Evolutionary conservation across 2,113 vertebrate genomes (phyloP), one percentile per base, ranked within the genome.

Genomic region (Lota lota): DNA sequence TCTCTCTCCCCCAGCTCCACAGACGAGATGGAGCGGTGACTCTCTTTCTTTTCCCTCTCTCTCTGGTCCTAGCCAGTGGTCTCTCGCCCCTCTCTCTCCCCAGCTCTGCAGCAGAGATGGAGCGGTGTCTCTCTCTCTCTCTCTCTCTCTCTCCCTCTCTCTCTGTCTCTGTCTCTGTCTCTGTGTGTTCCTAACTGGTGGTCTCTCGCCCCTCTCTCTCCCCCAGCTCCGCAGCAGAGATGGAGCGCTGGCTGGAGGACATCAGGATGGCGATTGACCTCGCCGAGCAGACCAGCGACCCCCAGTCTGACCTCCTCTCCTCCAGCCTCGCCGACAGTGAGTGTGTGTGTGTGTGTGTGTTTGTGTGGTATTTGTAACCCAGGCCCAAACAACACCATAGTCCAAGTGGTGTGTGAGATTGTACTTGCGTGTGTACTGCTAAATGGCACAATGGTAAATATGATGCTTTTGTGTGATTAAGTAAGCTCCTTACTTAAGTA

Each of bases 241-340:
- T 97, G 95, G 95, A 97, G 73, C 95, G 93, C 22, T 99, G 97
- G 97, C 90, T 93, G 24, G 97, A 99, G 81, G 97, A 99, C 83
- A 92, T 99, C 79, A 92, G 94, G 85, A 96, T 97, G 94, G 97
- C 96, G 15, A 93, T 97, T 2, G 95, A 95, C 76, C 85, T 98
- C 78, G 93, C 95, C 0, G 95, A 98, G 73, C 94, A 97, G 77
- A 93, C 87, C 85, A 95, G 90, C 10, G 85, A 90, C 57, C 91
- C 90, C 1, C 66, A 78, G 24, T 74, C 89, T 0, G 94, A 95
- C 83, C 79, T 97, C 68, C 88, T 97, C 67, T 91, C 92, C 61
- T 88, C 88, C 82, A 94, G 94, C 78, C 92, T 91, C 10, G 81
- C 93, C 1, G 95, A 82, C 63, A 98, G 97, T 97, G 79, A 95